Conservation (phyloP, 2,888 invertebrate species). For the Drosophila subquinaria region DNA sequence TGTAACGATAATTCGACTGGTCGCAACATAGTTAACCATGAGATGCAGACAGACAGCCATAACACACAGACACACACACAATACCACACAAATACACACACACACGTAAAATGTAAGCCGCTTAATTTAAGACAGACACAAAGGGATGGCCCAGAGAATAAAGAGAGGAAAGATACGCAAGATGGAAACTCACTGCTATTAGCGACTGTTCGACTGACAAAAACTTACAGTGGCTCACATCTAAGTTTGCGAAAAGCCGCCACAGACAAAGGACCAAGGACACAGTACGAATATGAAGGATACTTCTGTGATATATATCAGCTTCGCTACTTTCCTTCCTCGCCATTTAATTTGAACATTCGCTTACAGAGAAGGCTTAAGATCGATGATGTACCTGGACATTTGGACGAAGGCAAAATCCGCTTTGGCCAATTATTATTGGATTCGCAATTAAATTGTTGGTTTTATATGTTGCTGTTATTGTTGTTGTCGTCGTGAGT, state of each 20-base stretch:
- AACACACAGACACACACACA: constrained; percentile 11
- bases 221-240: constrained; percentile 35
- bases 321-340: not conserved
- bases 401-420: constrained; percentile 42
- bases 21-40: constrained; percentile 21
- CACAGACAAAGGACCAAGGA: constrained; percentile 17
- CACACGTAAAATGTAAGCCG: constrained; percentile 37
- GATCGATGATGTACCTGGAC: constrained; percentile 15
- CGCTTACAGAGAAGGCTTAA: constrained; percentile 9
- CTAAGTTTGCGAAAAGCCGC: constrained; percentile 28
- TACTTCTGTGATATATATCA: not conserved
- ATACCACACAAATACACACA: not conserved
- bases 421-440: constrained; percentile 73
- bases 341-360: constrained; percentile 8
- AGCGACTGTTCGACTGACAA: constrained; percentile 36
- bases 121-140: constrained; percentile 45
- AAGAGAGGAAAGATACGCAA: not conserved
- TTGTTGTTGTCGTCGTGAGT: not conserved
- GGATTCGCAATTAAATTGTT: constrained; percentile 63
- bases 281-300: not conserved
- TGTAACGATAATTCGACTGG: constrained; percentile 17
- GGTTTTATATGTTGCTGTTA: constrained; percentile 26
- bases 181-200: constrained; percentile 39
- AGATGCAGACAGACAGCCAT: constrained; percentile 14
- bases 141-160: constrained; percentile 18